Conservation (phyloP, 2,797 vertebrate species). For the Sebastiscus tertius region DNA sequence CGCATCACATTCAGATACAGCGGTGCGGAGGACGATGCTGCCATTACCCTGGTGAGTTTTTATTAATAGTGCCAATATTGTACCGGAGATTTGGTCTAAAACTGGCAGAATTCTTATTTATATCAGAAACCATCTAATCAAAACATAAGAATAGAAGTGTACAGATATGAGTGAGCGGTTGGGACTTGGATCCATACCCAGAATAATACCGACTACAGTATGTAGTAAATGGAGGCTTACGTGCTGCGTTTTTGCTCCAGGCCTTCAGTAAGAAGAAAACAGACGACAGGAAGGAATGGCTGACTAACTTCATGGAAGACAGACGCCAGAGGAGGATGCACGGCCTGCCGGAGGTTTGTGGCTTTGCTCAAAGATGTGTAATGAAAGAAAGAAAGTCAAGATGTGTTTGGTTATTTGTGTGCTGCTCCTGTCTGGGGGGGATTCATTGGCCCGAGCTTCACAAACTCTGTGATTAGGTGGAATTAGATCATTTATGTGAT, state of each 20-base stretch:
- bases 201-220: background rate
- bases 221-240: background rate
- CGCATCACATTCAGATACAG: slow-evolving; percentile 93
- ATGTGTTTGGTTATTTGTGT: background rate
- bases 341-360: slow-evolving; percentile 93
- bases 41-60: slow-evolving; percentile 93
- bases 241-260: slow-evolving; percentile 68
- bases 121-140: rapidly evolving
- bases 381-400: background rate
- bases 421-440: background rate
- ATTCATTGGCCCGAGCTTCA: background rate
- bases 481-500: background rate
- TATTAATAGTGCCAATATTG: background rate
- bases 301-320: slow-evolving; percentile 99
- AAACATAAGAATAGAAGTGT: background rate
- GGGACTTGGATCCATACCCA: background rate
- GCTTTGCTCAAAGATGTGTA: background rate
- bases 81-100: background rate
- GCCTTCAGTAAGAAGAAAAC: slow-evolving; percentile 99
- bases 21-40: slow-evolving; percentile 96
- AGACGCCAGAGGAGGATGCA: slow-evolving; percentile 95
- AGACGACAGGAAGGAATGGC: slow-evolving; percentile 98
- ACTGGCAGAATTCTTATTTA: background rate
- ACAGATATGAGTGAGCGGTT: background rate
- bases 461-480: background rate